phyloP scores from a whole-genome alignment of 2,797 vertebrate species.

The Peromyscus melanophrys region DNA sequence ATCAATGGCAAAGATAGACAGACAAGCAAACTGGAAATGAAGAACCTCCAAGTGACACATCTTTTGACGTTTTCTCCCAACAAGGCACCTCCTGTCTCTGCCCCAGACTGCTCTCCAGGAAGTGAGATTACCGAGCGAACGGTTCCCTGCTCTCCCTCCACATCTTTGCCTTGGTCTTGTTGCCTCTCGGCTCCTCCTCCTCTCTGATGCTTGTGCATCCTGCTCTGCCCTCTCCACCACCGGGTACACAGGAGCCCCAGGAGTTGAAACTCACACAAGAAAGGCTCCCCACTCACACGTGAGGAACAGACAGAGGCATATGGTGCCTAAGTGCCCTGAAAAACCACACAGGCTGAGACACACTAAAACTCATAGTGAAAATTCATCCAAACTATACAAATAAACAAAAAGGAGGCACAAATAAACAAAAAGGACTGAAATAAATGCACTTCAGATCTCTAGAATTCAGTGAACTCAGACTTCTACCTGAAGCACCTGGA shows the following conservation, averaged over 20 bases:
- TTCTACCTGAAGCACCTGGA: neutral
- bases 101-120: neutral
- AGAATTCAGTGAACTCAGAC: neutral
- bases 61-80: neutral
- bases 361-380: neutral
- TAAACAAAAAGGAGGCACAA: neutral
- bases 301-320: neutral
- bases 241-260: neutral
- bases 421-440: neutral
- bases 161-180: neutral
- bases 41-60: neutral
- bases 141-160: no score
- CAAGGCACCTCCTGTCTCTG: neutral
- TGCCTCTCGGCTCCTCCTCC: neutral
- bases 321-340: neutral
- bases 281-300: neutral
- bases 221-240: rapidly evolving
- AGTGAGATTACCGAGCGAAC: neutral
- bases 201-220: neutral
- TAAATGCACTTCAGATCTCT: neutral
- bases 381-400: neutral
- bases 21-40: neutral
- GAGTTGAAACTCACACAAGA: neutral
- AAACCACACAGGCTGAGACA: neutral
- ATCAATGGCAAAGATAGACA: neutral